Evolutionary conservation across 2,888 invertebrate genomes (phyloP).

Genomic region (Clitarchus hookeri): DNA sequence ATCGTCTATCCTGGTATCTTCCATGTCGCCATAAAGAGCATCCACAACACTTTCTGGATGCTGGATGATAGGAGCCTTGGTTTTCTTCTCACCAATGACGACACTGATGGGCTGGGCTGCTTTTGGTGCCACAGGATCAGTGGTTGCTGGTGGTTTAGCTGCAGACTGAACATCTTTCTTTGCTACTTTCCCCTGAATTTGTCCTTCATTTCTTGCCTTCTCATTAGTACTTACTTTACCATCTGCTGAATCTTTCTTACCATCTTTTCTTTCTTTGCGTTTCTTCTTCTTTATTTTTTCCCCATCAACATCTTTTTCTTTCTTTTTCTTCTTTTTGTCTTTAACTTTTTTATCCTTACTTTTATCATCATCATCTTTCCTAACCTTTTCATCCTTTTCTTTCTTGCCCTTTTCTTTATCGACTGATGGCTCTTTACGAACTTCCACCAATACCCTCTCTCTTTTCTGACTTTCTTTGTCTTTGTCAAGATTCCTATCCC

Average conservation of each 20-base stretch:
- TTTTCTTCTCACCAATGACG: neutral
- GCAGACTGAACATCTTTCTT: constrained; percentile 41
- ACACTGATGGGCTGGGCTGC: constrained; percentile 37
- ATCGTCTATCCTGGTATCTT: constrained; percentile 48
- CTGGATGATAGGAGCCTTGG: neutral
- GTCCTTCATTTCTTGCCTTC: neutral
- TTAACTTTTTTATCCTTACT: constrained; percentile 54
- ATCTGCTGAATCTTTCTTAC: constrained; percentile 53
- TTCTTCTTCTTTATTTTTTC: constrained; percentile 48
- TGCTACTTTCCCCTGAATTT: neutral
- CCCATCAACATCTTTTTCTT: constrained; percentile 55
- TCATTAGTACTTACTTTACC: constrained; percentile 53
- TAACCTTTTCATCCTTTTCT: constrained; percentile 53
- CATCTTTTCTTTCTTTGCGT: constrained; percentile 51
- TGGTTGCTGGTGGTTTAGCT: neutral
- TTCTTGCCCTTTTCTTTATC: constrained; percentile 54
- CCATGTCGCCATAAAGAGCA: constrained; percentile 51
- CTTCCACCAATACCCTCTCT: constrained; percentile 36
- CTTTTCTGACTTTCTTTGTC: constrained; percentile 30
- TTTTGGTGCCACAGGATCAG: constrained; percentile 8
- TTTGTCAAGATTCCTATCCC: constrained; percentile 31
- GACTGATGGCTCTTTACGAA: constrained; percentile 37
- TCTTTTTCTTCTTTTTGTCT: constrained; percentile 55
- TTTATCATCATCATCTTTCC: constrained; percentile 53
- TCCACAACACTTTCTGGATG: constrained; percentile 46